These are phyloP conservation scores for Dicyrtomina minuta DNA, from an alignment of 2,888 invertebrate species.

Conservation along the genomic window DNA sequence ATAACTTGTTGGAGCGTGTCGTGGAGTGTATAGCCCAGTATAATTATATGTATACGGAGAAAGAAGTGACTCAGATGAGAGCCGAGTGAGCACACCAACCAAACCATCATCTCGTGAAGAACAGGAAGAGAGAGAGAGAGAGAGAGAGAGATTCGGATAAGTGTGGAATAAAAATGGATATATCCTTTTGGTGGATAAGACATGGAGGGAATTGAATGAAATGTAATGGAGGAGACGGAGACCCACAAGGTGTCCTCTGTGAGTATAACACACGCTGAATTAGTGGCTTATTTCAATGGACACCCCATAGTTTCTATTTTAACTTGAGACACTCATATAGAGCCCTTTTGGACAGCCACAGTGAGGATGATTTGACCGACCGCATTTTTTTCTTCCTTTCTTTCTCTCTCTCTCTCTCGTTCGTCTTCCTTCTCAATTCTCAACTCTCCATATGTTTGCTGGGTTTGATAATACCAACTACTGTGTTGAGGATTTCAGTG, in stretches of 20 bases:
- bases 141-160: background rate
- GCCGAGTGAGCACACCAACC: too few relatives aligned
- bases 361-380: constrained; percentile 46
- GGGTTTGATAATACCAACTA: constrained; percentile 53
- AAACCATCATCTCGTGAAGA: background rate
- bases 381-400: constrained; percentile 41
- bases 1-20: too few relatives aligned
- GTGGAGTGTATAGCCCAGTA: too few relatives aligned
- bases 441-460: constrained; percentile 33
- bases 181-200: too few relatives aligned
- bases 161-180: constrained; percentile 2
- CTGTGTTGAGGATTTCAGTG: constrained; percentile 54
- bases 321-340: constrained; percentile 33
- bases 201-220: background rate
- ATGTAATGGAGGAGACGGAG: background rate
- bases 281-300: constrained; percentile 37
- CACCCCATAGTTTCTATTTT: constrained; percentile 37
- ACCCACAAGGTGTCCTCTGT: constrained; percentile 30
- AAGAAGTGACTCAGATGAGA: too few relatives aligned
- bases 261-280: constrained; percentile 28
- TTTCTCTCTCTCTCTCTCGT: background rate
- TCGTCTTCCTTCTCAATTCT: constrained; percentile 27
- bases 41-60: too few relatives aligned
- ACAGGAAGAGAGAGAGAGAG: background rate
- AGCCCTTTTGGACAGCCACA: constrained; percentile 30